Percentiles rank a stretch among this genome's conserved stretches.
Conservation (phyloP, 2,113 vertebrate species). For the Himantopus leucocephalus region DNA sequence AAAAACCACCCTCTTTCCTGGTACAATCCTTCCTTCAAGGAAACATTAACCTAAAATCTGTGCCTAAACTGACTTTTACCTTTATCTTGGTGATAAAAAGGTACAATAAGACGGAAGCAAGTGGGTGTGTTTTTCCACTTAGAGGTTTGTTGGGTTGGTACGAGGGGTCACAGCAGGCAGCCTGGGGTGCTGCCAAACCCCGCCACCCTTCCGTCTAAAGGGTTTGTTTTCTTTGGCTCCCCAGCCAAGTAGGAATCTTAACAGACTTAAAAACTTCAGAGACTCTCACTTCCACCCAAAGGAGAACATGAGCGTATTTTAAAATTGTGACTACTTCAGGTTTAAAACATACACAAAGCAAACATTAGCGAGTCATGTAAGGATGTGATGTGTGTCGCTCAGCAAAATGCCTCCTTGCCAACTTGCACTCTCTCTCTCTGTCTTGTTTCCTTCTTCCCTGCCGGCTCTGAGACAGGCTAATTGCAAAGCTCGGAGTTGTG, state of each 20-base stretch:
- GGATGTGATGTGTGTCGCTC: not conserved
- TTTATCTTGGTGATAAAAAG: not conserved
- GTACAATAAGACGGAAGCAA: not conserved
- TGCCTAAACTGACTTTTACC: not conserved
- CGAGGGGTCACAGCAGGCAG: not conserved
- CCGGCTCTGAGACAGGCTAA: not conserved
- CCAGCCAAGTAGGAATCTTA: not conserved
- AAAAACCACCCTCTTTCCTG: not conserved
- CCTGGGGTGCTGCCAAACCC: not conserved
- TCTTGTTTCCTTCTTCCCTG: not conserved
- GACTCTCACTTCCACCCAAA: not conserved
- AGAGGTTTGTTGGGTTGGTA: not conserved
- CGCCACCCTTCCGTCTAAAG: not conserved
- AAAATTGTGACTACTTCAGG: not conserved
- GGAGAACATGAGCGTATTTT: not conserved
- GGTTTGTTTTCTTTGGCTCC: not conserved
- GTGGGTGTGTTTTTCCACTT: not conserved
- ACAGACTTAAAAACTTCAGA: not conserved
- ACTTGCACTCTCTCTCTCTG: no score
- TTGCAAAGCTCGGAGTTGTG: not conserved
- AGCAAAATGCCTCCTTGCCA: not conserved
- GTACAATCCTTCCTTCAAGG: not conserved
- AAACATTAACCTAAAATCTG: not conserved
- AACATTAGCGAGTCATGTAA: accelerated
- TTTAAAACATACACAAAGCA: not conserved